phyloP scores from a whole-genome alignment of 2,888 invertebrate species.

The Teleiodes luculella region DNA sequence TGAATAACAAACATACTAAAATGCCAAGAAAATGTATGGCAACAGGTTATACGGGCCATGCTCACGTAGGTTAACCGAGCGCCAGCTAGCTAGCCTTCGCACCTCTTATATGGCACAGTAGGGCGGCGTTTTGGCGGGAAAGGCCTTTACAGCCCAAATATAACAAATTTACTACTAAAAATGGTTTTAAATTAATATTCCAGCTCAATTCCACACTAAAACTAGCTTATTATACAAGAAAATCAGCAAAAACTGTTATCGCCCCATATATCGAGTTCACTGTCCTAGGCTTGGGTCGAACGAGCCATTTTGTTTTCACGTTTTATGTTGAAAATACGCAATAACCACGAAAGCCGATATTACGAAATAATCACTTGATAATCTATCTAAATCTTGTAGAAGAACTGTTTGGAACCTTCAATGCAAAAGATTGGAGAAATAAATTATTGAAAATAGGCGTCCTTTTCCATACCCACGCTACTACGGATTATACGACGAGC shows the following conservation, averaged over 20 bases:
- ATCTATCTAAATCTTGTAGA: conserved; percentile 68
- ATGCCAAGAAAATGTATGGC: conserved; percentile 33
- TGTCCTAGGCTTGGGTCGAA: conserved; percentile 75
- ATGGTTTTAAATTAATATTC: conserved; percentile 25
- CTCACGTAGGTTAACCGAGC: conserved; percentile 34
- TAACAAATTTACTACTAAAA: conserved; percentile 24
- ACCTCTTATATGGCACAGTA: conserved; percentile 48
- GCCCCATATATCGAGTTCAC: conserved; percentile 73
- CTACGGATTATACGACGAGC: conserved; percentile 72
- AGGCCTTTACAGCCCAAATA: conserved; percentile 42
- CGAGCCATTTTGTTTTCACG: conserved; percentile 80
- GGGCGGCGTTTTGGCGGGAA: conserved; percentile 78
- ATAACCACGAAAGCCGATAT: conserved; percentile 65
- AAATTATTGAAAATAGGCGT: conserved; percentile 73
- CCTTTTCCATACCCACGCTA: conserved; percentile 74
- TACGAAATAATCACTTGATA: conserved; percentile 64
- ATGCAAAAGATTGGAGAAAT: conserved; percentile 76
- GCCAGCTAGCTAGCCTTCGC: conserved; percentile 46
- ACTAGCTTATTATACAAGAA: conserved; percentile 28
- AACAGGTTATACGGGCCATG: conserved; percentile 54
- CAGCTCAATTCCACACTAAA: conserved; percentile 27
- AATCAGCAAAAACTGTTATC: conserved; percentile 58
- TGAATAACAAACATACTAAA: conserved; percentile 30
- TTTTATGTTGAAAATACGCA: conserved; percentile 76
- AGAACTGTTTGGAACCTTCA: conserved; percentile 66